Percentiles rank a stretch among this genome's conserved stretches.
Evolutionary conservation across 2,888 invertebrate species (phyloP).

Genomic region (Chirona hameri): DNA sequence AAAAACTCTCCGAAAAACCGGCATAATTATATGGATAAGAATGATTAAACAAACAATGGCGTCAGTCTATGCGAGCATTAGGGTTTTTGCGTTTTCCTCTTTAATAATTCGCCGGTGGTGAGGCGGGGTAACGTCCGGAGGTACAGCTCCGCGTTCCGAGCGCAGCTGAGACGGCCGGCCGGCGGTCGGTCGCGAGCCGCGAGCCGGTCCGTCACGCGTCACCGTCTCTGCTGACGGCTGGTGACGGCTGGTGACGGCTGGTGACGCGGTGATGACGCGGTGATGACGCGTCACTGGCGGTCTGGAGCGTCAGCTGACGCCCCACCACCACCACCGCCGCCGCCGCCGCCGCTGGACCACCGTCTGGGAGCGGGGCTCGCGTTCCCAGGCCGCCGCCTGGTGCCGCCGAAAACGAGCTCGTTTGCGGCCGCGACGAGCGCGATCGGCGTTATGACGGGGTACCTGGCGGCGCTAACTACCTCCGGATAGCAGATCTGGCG

Average conservation of each 20-base stretch:
- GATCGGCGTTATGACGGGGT: background rate
- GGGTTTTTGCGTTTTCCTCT: constrained; percentile 1
- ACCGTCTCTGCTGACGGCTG: background rate
- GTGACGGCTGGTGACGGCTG: background rate
- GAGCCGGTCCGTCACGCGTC: no score
- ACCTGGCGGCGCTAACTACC: constrained; percentile 6
- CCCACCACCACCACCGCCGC: background rate
- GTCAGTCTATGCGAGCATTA: constrained; percentile 25
- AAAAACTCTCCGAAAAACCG: constrained; percentile 4
- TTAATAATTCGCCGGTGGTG: background rate
- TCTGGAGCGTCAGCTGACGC: background rate
- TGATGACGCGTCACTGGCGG: background rate
- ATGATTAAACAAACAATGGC: constrained; percentile 29
- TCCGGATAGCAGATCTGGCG: background rate
- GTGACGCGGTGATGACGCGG: no score
- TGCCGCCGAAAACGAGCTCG: background rate
- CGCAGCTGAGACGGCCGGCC: background rate
- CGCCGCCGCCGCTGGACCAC: background rate
- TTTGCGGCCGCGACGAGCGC: background rate
- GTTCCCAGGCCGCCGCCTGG: background rate
- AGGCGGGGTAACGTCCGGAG: no score
- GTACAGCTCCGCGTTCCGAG: no score
- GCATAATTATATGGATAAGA: constrained; percentile 27
- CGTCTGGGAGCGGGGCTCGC: background rate
- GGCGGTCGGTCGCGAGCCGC: background rate